phyloP scores from a whole-genome alignment of 1,140 invertebrate species.

The Melitaea cinxia region DNA sequence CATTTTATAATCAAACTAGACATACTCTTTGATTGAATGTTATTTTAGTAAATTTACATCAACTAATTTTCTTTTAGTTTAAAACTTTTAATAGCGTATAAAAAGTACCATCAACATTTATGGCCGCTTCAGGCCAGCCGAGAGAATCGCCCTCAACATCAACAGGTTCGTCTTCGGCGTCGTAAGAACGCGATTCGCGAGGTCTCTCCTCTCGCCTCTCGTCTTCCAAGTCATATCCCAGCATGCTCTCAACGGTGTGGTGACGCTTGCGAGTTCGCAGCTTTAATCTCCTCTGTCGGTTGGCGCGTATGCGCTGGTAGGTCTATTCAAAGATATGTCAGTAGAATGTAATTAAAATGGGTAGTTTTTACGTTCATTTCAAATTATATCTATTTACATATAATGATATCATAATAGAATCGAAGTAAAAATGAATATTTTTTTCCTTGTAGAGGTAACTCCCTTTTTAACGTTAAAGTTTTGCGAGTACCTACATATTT shows the following conservation, averaged over 20 bases:
- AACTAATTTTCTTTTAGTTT: too few relatives aligned
- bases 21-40: too few relatives aligned
- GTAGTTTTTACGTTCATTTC: too few relatives aligned
- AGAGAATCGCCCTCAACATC: slow-evolving; percentile 85
- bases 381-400: too few relatives aligned
- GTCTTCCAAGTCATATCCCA: slow-evolving; percentile 50
- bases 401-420: too few relatives aligned
- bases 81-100: too few relatives aligned
- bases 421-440: too few relatives aligned
- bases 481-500: too few relatives aligned
- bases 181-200: slow-evolving; percentile 55
- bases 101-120: slow-evolving; percentile 64
- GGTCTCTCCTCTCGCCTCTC: slow-evolving; percentile 66
- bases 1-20: background rate
- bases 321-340: slow-evolving; percentile 78
- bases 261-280: slow-evolving; percentile 84
- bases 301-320: slow-evolving; percentile 86
- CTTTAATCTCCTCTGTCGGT: slow-evolving; percentile 85
- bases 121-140: slow-evolving; percentile 75
- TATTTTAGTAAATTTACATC: too few relatives aligned
- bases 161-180: slow-evolving; percentile 84
- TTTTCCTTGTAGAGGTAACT: too few relatives aligned
- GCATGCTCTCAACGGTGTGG: slow-evolving; percentile 82
- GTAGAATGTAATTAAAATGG: too few relatives aligned
- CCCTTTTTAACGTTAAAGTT: too few relatives aligned